Evolutionary conservation across 2,113 vertebrate species (phyloP), one percentile per base, ranked within the genome.

Genomic region (Axis porcinus): DNA sequence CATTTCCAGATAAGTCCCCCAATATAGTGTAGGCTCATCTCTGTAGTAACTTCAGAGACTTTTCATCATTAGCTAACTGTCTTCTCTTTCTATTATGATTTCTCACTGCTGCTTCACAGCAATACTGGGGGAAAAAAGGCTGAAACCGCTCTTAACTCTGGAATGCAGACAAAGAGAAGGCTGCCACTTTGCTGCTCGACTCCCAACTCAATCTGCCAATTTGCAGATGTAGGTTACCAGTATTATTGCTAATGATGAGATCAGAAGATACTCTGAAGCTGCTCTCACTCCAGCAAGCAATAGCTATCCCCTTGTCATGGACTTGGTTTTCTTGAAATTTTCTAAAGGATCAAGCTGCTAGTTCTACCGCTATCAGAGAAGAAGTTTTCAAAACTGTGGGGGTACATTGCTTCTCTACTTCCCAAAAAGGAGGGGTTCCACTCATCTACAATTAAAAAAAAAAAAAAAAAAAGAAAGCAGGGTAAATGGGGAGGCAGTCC

Each of bases 301-400:
- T 94, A 97, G 86, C 83, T 96, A 47, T 5, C 11, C 23, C 33
- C 40, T 78, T 94, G 23, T 78, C 93, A 98, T 57, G 19, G 15
- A 94, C 0, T 7, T 87, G 88, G 82, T 95, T 98, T 97, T 62
- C 0, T 1, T 98, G 67, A 25, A 0, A 79, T 97, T 98, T 98
- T 94, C 83, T 96, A 86, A 98, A 98, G 90, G 67, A 97, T 95
- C 97, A 98, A 97, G 40, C 94, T 98, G 88, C 97, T 98, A 97
- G 30, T 28, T 94, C 78, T 96, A 60, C 43, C 95, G 64, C 17
- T 98, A 98, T 97, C 94, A 93, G 93, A 96, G 97, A 98, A 98
- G 47, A 97, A 97, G 21, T 93, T 98, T 91, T 43, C 52, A 97
- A 98, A 98, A 85, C 0, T 78, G 47, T 79, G 84, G 25, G 25